These are phyloP conservation scores for Sparus aurata DNA, from an alignment of 2,797 vertebrate species.

Conservation along the genomic window DNA sequence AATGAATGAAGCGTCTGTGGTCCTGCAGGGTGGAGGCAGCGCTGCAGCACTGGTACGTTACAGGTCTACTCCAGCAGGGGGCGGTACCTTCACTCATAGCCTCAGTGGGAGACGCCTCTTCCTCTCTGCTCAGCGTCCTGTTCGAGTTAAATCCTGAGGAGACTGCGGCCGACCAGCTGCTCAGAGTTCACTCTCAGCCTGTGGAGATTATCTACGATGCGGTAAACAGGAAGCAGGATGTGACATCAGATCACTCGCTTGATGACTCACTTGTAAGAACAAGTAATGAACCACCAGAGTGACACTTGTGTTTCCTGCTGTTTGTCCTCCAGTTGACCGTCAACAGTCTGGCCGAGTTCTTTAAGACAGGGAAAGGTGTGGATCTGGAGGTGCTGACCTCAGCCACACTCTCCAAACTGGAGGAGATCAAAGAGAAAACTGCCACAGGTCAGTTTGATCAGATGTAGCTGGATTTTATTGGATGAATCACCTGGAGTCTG, in stretches of 20 bases:
- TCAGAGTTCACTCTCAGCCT: constrained; percentile 91
- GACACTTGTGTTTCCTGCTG: not conserved
- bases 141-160: constrained; percentile 92
- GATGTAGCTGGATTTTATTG: not conserved
- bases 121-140: constrained; percentile 90
- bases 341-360: constrained; percentile 93
- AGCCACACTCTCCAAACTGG: constrained; percentile 94
- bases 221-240: constrained; percentile 69
- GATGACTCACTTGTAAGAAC: no score
- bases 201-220: constrained; percentile 97
- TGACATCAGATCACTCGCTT: not conserved
- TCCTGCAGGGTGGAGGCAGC: constrained; percentile 90
- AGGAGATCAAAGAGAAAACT: constrained; percentile 97
- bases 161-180: constrained; percentile 89
- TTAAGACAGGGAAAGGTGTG: constrained; percentile 89
- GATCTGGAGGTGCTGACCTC: constrained; percentile 94
- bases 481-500: not conserved
- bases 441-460: constrained; percentile 83
- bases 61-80: constrained; percentile 90
- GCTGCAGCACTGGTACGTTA: constrained; percentile 94
- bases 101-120: constrained; percentile 88
- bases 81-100: constrained; percentile 92
- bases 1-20: not conserved
- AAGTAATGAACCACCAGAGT: no score
- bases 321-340: constrained; percentile 88